Conservation (phyloP, 2,797 vertebrate species). For the Clarias pachynema region DNA sequence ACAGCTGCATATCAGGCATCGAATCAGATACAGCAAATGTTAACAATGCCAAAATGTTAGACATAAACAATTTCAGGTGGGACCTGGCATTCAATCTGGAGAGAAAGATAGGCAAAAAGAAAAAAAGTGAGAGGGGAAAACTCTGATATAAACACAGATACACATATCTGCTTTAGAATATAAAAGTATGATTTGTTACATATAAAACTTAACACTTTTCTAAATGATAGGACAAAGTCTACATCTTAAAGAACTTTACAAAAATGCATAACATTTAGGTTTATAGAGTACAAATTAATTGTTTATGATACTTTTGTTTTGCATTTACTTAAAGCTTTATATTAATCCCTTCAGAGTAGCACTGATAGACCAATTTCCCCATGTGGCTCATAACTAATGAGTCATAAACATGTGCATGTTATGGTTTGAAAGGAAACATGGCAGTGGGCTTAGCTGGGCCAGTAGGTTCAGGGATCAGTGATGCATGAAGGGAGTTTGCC, state of each 20-base stretch:
- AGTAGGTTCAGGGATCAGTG: slow-evolving; percentile 15
- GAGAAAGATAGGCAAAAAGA: neutral
- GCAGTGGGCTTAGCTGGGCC: neutral
- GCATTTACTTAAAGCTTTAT: neutral
- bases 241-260: neutral
- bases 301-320: neutral
- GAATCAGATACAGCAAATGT: neutral
- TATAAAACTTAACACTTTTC: neutral
- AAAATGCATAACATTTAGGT: neutral
- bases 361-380: neutral
- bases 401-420: slow-evolving; percentile 19
- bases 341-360: neutral
- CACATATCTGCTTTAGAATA: neutral
- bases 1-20: neutral
- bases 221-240: neutral
- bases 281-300: neutral
- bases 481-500: slow-evolving; percentile 18
- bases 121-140: neutral
- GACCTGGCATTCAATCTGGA: neutral
- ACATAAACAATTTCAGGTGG: neutral
- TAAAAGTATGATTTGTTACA: neutral
- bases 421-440: neutral
- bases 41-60: neutral
- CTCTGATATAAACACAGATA: too few species aligned
- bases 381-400: neutral